Conservation (phyloP, 2,797 vertebrate genomes). For the Gobio occitaniae region DNA sequence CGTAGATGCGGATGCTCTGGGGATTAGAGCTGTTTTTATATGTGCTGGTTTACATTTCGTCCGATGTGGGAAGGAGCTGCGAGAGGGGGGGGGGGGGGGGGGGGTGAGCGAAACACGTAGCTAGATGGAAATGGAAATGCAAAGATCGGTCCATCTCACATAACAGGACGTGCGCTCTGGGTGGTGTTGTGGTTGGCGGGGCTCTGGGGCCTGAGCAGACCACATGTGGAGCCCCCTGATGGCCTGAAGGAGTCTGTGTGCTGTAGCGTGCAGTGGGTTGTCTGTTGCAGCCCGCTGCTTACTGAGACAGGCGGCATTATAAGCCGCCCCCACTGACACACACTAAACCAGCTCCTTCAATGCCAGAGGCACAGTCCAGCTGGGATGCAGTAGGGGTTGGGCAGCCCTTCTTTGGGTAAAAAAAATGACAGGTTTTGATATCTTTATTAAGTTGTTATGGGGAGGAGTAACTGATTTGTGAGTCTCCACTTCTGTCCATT, state of each 20-base stretch:
- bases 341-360: slow-evolving; percentile 3
- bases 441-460: slow-evolving; percentile 68
- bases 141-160: slow-evolving; percentile 5
- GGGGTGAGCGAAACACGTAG: no score
- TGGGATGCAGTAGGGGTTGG: slow-evolving; percentile 69
- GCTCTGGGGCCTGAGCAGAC: slow-evolving; percentile 61
- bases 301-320: slow-evolving; percentile 67
- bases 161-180: slow-evolving; percentile 9
- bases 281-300: slow-evolving; percentile 74
- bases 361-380: slow-evolving; percentile 69
- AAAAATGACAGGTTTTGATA: slow-evolving; percentile 65
- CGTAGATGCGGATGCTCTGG: slow-evolving; percentile 66
- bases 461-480: slow-evolving; percentile 38
- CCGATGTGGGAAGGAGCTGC: slow-evolving; percentile 53
- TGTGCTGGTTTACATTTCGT: slow-evolving; percentile 61
- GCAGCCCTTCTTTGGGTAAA: slow-evolving; percentile 66
- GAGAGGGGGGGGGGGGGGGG: background rate
- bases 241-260: slow-evolving; percentile 71
- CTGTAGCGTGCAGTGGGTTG: slow-evolving; percentile 41
- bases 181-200: slow-evolving; percentile 39
- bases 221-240: slow-evolving; percentile 70
- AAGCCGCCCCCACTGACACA: slow-evolving; percentile 50
- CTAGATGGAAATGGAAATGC: slow-evolving; percentile 9
- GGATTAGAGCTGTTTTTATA: slow-evolving; percentile 55
- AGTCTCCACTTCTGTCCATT: slow-evolving; percentile 6